Base-by-base conservation (phyloP, 2,797 vertebrate genomes). In the Myotis planiceps region DNA sequence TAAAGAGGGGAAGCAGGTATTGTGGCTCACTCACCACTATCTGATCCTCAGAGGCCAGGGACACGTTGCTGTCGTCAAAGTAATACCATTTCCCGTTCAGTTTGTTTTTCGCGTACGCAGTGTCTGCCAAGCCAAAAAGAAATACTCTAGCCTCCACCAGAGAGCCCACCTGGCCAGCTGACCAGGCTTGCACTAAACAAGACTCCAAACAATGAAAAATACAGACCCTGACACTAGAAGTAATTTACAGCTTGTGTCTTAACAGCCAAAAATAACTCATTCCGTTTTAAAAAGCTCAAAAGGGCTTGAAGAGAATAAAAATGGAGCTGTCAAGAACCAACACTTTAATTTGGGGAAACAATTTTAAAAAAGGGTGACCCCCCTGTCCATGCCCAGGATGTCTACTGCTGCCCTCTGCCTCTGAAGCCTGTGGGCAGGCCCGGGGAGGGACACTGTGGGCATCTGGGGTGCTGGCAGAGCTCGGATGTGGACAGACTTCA, bases 21-120 rank as follows among this genome's bases (percentile, higher is more conserved):
- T 4, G 37, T 39, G 51, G 78, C 32, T 81, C 21, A 98, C 99
- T 99, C 97, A 99, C 99, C 99, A 99, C 99, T 98, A 99, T 99
- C 98, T 99, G 99, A 98, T 99, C 99, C 98, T 99, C 99, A 63
- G 99, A 98, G 93, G 99, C 99, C 93, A 99, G 97, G 0, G 99
- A 99, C 53, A 99, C 99, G 0, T 99, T 99, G 98, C 99, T 99
- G 97, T 99, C 99, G 2, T 99, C 99, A 37, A 99, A 99, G 98
- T 99, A 99, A 98, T 99, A 99, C 99, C 99, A 99, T 95, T 99
- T 99, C 81, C 98, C 98, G 1, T 99, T 99, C 95, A 99, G 98
- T 95, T 99, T 99, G 98, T 99, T 99, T 98, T 99, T 99, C 19
- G 99, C 99, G 0, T 99, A 99, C 19, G 99, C 99, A 0, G 99